Conservation (phyloP, 2,113 vertebrate genomes). For the Siphamia tubifer region DNA sequence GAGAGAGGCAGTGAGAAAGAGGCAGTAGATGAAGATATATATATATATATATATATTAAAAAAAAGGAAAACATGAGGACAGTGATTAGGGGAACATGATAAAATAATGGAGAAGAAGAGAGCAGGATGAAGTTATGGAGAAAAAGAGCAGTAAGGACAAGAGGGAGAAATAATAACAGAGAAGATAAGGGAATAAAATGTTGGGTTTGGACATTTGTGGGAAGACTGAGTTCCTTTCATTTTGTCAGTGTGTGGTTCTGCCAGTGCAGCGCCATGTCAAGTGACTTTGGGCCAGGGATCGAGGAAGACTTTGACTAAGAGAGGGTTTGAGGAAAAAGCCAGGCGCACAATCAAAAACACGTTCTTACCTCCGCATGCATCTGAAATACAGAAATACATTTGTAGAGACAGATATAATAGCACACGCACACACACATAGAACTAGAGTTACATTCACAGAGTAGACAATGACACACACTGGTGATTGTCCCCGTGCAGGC, state of each 20-base stretch:
- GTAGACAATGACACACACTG: constrained; percentile 25
- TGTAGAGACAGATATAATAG: constrained; percentile 12
- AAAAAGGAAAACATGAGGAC: constrained; percentile 54
- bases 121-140: constrained; percentile 4
- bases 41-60: no score
- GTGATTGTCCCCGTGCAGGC: constrained; percentile 57
- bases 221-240: constrained; percentile 32
- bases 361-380: neutral
- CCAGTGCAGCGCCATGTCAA: constrained; percentile 55
- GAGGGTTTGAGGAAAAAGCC: constrained; percentile 27
- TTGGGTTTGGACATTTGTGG: constrained; percentile 34
- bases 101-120: constrained; percentile 35
- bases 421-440: constrained; percentile 25
- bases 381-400: constrained; percentile 27
- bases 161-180: constrained; percentile 26
- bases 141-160: constrained; percentile 3
- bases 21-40: constrained; percentile 53
- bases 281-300: constrained; percentile 49
- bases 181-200: constrained; percentile 35
- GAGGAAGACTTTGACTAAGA: constrained; percentile 30
- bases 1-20: neutral
- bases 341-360: constrained; percentile 1
- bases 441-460: constrained; percentile 2
- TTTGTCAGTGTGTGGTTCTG: constrained; percentile 48
- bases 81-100: constrained; percentile 63